phyloP scores from a whole-genome alignment of 2,888 invertebrate species.

The Venustoraphidia nigricollis region DNA sequence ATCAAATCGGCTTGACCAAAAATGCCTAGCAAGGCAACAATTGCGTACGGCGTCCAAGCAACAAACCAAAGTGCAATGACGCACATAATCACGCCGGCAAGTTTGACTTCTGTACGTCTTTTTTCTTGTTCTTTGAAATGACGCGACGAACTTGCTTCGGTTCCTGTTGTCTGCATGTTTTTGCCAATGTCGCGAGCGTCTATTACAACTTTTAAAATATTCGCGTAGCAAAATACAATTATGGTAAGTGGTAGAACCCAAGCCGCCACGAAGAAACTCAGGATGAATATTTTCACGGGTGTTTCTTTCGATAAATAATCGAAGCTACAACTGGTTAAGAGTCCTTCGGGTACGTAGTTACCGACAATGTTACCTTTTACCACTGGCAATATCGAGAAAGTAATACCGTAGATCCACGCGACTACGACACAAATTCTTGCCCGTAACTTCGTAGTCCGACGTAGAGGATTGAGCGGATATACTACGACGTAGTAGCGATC shows the following conservation, averaged over 20 bases:
- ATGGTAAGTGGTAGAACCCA: conserved; percentile 57
- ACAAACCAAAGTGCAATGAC: conserved; percentile 60
- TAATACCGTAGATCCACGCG: conserved; percentile 58
- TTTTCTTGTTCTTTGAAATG: conserved; percentile 46
- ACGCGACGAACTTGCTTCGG: conserved; percentile 29
- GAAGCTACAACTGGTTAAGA: conserved; percentile 68
- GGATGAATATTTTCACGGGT: conserved; percentile 48
- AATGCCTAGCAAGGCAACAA: conserved; percentile 58
- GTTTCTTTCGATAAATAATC: conserved; percentile 60
- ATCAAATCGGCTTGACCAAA: conserved; percentile 45
- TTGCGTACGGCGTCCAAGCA: conserved; percentile 72
- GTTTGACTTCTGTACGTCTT: conserved; percentile 52
- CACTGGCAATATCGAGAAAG: conserved; percentile 56
- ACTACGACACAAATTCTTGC: conserved; percentile 43
- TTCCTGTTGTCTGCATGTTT: conserved; percentile 27
- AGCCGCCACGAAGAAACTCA: conserved; percentile 58
- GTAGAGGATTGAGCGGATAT: conserved; percentile 53
- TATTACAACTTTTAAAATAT: conserved; percentile 49
- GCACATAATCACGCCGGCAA: conserved; percentile 50
- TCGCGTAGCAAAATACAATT: conserved; percentile 58
- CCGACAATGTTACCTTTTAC: conserved; percentile 48
- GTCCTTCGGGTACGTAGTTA: conserved; percentile 65
- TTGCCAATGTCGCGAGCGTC: conserved; percentile 32
- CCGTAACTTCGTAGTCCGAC: conserved; percentile 42
- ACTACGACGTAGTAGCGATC: conserved; percentile 74